Evolutionary conservation across 2,797 vertebrate species (phyloP).

Genomic region (Amphiprion clarkii): DNA sequence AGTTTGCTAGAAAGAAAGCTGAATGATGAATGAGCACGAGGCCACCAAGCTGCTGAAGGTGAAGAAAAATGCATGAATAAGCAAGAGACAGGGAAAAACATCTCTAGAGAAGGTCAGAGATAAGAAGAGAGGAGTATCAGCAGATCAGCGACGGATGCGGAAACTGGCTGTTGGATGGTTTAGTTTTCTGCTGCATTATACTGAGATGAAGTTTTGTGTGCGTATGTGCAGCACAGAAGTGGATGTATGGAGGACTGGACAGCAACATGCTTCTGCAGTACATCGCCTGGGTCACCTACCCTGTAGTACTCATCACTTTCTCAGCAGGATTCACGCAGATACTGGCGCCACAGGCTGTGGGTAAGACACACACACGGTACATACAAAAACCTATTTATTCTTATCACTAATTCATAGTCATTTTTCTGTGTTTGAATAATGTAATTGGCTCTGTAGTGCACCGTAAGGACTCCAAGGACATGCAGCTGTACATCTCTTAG

Average conservation of each 20-base stretch:
- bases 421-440: constrained; percentile 56
- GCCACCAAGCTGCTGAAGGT: constrained; percentile 1
- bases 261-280: constrained; percentile 96
- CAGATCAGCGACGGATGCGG: not conserved
- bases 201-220: constrained; percentile 37
- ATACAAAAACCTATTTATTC: constrained; percentile 37
- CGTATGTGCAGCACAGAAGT: constrained; percentile 93
- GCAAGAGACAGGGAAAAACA: not conserved
- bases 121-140: constrained; percentile 1
- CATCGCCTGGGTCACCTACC: constrained; percentile 98
- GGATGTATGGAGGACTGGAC: constrained; percentile 92
- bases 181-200: constrained; percentile 31
- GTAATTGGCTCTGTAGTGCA: constrained; percentile 52
- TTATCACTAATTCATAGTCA: constrained; percentile 31
- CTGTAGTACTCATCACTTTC: constrained; percentile 98
- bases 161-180: not conserved
- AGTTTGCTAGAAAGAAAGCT: constrained; percentile 11
- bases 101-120: constrained; percentile 18
- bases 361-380: constrained; percentile 79
- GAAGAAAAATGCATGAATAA: constrained; percentile 23
- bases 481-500: constrained; percentile 9
- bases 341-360: constrained; percentile 96
- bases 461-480: constrained; percentile 58
- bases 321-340: constrained; percentile 98
- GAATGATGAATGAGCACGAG: constrained; percentile 22